phyloP scores from a whole-genome alignment of 1,140 invertebrate genomes.

The Bilobella aurantiaca region DNA sequence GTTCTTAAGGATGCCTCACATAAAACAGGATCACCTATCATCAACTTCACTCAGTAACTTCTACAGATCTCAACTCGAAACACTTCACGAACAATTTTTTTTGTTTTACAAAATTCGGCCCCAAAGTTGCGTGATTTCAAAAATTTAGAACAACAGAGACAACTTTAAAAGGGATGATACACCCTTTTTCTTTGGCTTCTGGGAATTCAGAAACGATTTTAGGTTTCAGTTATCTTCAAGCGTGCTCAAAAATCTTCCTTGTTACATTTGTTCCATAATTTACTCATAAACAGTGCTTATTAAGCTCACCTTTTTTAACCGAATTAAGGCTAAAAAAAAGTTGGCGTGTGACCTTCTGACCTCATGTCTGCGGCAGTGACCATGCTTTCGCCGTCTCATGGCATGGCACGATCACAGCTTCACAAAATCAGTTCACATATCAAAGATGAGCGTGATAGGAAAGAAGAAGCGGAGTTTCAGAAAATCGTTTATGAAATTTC shows the following conservation, averaged over 20 bases:
- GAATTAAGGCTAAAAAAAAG: neutral
- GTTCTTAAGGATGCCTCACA: neutral
- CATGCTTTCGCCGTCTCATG: slow-evolving; percentile 23
- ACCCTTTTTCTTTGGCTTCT: neutral
- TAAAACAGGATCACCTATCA: slow-evolving; percentile 8
- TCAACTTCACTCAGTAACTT: neutral
- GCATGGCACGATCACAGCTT: slow-evolving; percentile 16
- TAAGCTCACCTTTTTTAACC: no score
- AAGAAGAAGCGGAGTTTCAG: slow-evolving; percentile 21
- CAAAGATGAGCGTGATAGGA: slow-evolving; percentile 24
- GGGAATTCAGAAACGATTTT: neutral
- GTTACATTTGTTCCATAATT: neutral
- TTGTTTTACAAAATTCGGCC: neutral
- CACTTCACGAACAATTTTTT: neutral
- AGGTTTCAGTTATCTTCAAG: no score
- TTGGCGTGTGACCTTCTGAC: neutral
- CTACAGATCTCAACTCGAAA: neutral
- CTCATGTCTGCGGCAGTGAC: slow-evolving; percentile 14
- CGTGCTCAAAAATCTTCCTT: neutral
- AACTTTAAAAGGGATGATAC: neutral
- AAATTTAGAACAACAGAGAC: slow-evolving; percentile 5
- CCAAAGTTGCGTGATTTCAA: slow-evolving; percentile 3
- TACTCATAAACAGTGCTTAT: no score
- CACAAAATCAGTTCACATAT: neutral
- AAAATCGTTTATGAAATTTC: neutral